Percentiles rank a stretch among this genome's conserved stretches.
Evolutionary conservation across 2,888 invertebrate genomes (phyloP).

Genomic region (Microctonus aethiopoides): DNA sequence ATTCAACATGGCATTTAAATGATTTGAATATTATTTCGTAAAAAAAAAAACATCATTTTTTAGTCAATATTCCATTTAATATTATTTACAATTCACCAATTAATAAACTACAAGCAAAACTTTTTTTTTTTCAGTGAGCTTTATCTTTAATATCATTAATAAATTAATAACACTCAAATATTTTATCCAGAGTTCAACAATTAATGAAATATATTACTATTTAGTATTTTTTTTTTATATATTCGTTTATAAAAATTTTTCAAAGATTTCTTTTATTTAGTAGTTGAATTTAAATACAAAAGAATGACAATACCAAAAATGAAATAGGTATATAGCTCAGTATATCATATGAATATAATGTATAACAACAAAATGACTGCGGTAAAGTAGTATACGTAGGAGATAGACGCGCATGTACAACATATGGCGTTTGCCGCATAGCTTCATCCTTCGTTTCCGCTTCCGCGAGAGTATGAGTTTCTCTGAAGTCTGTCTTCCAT

Average conservation of each 20-base stretch:
- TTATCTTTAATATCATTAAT: no score
- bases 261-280: conserved; percentile 16
- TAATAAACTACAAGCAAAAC: no score
- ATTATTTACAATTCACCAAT: no score
- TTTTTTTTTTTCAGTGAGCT: no score
- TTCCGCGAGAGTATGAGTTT: conserved; percentile 42
- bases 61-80: no score
- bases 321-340: conserved; percentile 9
- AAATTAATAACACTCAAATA: no score
- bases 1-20: no score
- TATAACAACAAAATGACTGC: conserved; percentile 42
- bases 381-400: neutral
- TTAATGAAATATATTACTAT: no score
- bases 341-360: conserved; percentile 19
- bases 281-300: conserved; percentile 1
- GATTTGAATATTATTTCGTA: no score
- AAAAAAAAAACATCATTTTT: no score
- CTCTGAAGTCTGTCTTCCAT: conserved; percentile 27
- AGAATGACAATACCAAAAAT: conserved; percentile 21
- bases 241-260: neutral
- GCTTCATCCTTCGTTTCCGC: conserved; percentile 48
- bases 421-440: conserved; percentile 40
- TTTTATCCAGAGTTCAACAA: no score
- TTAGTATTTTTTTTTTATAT: no score
- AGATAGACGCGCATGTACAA: conserved; percentile 28